Conservation (phyloP, 2,888 invertebrate species). For the Mimas tiliae region DNA sequence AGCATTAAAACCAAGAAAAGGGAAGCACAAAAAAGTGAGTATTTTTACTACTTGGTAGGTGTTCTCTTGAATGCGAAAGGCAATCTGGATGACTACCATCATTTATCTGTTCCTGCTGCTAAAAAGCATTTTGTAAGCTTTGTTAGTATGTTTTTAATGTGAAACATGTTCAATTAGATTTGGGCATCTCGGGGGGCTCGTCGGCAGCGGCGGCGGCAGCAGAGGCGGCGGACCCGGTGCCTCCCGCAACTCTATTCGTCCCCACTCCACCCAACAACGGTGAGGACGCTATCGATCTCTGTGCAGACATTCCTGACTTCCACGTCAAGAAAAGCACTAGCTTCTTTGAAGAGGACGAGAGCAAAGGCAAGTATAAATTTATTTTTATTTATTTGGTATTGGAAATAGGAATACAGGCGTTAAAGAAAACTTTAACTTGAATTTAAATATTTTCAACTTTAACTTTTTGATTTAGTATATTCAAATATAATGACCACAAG, state of each 20-base stretch:
- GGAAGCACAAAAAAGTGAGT: conserved; percentile 18
- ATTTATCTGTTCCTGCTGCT: too few species aligned
- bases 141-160: too few species aligned
- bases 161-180: not conserved
- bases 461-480: too few species aligned
- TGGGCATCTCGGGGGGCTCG: not conserved
- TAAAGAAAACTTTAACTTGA: too few species aligned
- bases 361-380: conserved; percentile 48
- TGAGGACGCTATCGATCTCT: conserved; percentile 32
- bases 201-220: not conserved
- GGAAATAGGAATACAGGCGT: too few species aligned
- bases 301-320: conserved; percentile 51
- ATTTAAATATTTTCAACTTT: too few species aligned
- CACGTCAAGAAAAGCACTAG: conserved; percentile 61
- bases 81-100: too few species aligned
- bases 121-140: too few species aligned
- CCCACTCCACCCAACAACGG: conserved; percentile 29
- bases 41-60: not conserved
- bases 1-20: conserved; percentile 21
- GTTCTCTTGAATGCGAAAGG: not conserved
- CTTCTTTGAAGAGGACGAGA: conserved; percentile 57
- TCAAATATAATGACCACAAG: too few species aligned
- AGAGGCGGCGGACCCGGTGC: not conserved
- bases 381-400: too few species aligned
- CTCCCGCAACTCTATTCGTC: not conserved